Evolutionary conservation across 2,797 vertebrate species (phyloP).

Genomic region (Scyliorhinus canicula): DNA sequence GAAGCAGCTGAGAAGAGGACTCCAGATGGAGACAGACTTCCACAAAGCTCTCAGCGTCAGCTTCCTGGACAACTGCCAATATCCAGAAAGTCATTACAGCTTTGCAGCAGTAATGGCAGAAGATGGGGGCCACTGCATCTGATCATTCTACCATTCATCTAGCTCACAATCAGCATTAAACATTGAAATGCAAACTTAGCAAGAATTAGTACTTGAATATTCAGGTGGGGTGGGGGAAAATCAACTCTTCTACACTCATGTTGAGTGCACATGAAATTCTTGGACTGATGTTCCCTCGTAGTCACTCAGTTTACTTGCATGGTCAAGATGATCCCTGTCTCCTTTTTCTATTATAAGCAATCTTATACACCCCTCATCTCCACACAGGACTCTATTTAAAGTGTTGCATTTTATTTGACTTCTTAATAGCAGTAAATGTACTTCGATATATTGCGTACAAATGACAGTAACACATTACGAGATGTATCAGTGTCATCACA

Average conservation of each 20-base stretch:
- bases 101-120: not conserved
- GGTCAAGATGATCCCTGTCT: not conserved
- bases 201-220: not conserved
- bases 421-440: not conserved
- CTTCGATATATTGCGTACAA: not conserved
- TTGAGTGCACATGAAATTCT: not conserved
- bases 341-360: not conserved
- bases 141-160: not conserved
- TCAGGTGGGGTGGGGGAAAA: not conserved
- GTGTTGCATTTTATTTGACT: not conserved
- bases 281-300: not conserved
- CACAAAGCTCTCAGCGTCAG: not conserved
- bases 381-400: not conserved
- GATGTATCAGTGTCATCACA: not conserved
- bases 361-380: not conserved
- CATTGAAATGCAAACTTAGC: not conserved
- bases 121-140: slow-evolving; percentile 1
- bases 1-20: not conserved
- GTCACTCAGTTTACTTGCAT: not conserved
- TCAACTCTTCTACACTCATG: not conserved
- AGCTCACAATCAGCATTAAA: not conserved
- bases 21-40: slow-evolving; percentile 16
- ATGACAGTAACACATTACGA: not conserved
- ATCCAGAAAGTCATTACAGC: not conserved
- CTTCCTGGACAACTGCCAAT: not conserved